Evolutionary conservation across 2,113 vertebrate species (phyloP), one percentile per base, ranked within the genome.

Genomic region (Dascyllus trimaculatus): DNA sequence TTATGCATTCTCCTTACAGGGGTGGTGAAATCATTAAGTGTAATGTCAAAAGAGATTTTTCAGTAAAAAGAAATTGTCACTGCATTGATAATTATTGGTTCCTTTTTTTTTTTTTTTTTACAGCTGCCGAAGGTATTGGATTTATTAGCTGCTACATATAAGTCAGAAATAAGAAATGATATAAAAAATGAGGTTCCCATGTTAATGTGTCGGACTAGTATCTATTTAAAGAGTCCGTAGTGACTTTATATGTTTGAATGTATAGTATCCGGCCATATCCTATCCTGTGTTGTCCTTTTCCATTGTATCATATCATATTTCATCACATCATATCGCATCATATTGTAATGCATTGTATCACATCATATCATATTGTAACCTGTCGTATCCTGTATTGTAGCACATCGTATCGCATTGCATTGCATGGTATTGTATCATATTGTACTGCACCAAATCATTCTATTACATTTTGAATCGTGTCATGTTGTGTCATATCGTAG

Each of bases 121-220:
- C 29, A 29, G 29, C 4, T 29, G 6, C 7, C 32, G 26, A 3
- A 35, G 32, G 13, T 43, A 43, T 43, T 1, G 1, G 35, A 18
- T 49, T 71, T 54, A 72, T 68, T 58, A 60, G 6, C 29, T 26
- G 61, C 38, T 25, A 6, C 11, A 78, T 59, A 52, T 64, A 13
- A 61, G 52, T 71, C 59, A 69, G 48, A 58, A 62, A 65, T 11
- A 40, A 40, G 13, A 49, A 54, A 72, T 19, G 10, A 66, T 6
- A 66, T 57, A 71, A 17, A 45, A 24, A 48, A 53, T 24, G 58
- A 78, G 9, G 2, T 0, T 10, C 19, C 38, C 14, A 25, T 52
- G 60, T 59, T 64, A 82, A 81, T 78, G 67, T 73, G 58, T 18
- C 35, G 40, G 13, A 32, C 32, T 52, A 43, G 19, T 61, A 71